phyloP scores from a whole-genome alignment of 2,797 vertebrate genomes.

The Vireo griseus region DNA sequence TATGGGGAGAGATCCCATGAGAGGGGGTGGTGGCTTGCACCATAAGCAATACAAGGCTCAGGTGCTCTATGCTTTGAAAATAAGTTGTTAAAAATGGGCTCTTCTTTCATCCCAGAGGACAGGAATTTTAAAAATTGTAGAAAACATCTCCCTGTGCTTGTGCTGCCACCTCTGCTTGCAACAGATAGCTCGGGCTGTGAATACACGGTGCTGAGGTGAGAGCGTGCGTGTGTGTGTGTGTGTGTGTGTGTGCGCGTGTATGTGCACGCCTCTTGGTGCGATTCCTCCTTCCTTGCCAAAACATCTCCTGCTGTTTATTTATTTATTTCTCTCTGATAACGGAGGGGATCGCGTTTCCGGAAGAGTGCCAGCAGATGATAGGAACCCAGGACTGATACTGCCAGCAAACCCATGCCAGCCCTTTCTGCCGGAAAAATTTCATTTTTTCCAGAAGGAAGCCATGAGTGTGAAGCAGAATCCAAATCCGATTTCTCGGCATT shows the following conservation, averaged over 20 bases:
- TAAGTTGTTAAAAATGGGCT: background rate
- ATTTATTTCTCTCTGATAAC: slow-evolving; percentile 84
- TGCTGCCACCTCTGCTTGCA: slow-evolving; percentile 41
- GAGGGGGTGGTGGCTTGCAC: background rate
- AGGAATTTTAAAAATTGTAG: background rate
- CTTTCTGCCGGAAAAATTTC: slow-evolving; percentile 90
- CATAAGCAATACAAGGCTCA: background rate
- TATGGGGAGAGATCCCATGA: background rate
- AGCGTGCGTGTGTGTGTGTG: background rate
- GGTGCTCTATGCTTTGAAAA: background rate
- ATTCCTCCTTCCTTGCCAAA: slow-evolving; percentile 83
- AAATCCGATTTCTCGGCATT: slow-evolving; percentile 88
- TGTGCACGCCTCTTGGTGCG: slow-evolving; percentile 34
- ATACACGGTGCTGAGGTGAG: background rate
- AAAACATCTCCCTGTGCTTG: background rate
- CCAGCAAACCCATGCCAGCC: slow-evolving; percentile 82
- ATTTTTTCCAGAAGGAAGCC: slow-evolving; percentile 93
- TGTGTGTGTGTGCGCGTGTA: background rate
- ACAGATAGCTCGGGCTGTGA: background rate
- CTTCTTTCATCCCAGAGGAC: background rate
- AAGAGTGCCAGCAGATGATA: slow-evolving; percentile 90
- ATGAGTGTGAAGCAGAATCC: slow-evolving; percentile 89
- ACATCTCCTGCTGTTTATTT: slow-evolving; percentile 73
- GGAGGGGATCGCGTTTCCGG: slow-evolving; percentile 89
- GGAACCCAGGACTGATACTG: slow-evolving; percentile 86